Percentiles rank a stretch among this genome's conserved stretches.
These are phyloP conservation scores for Sycon ciliatum DNA, from an alignment of 37 sponge, comb jelly and placozoan genomes.

Conservation along the genomic window DNA sequence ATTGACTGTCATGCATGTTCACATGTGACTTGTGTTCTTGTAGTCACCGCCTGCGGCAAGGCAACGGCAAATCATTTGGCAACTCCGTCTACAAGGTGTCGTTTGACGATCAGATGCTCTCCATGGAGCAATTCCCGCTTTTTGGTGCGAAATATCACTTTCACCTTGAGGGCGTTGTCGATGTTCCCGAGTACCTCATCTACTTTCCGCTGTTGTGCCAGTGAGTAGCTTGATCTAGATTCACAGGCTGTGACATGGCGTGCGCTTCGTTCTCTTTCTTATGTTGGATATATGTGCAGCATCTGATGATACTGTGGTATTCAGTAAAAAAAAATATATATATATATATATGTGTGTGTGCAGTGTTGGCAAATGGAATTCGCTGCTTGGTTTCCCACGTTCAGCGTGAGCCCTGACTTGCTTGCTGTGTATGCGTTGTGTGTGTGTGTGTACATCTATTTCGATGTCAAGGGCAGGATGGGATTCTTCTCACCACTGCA, in stretches of 20 bases:
- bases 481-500: background rate
- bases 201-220: slow-evolving; percentile 78
- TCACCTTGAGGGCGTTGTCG: slow-evolving; percentile 80
- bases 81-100: slow-evolving; percentile 39
- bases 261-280: background rate
- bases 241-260: background rate
- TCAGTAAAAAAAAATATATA: background rate
- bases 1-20: background rate
- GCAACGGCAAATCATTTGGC: slow-evolving; percentile 27
- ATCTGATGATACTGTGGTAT: too few species aligned
- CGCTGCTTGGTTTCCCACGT: too few species aligned
- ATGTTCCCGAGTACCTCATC: slow-evolving; percentile 85
- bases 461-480: too few species aligned
- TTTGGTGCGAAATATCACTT: slow-evolving; percentile 91
- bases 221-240: slow-evolving; percentile 25
- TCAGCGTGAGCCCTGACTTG: too few species aligned
- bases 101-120: slow-evolving; percentile 16
- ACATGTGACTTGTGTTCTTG: background rate
- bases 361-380: background rate
- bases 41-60: slow-evolving; percentile 28
- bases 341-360: background rate
- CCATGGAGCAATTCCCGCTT: slow-evolving; percentile 43
- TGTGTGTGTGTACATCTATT: background rate
- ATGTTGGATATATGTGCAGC: background rate
- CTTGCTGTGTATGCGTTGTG: background rate